Evolutionary conservation across 2,888 invertebrate species (phyloP), one percentile per base, ranked within the genome.

Genomic region (Cerastis leucographa): DNA sequence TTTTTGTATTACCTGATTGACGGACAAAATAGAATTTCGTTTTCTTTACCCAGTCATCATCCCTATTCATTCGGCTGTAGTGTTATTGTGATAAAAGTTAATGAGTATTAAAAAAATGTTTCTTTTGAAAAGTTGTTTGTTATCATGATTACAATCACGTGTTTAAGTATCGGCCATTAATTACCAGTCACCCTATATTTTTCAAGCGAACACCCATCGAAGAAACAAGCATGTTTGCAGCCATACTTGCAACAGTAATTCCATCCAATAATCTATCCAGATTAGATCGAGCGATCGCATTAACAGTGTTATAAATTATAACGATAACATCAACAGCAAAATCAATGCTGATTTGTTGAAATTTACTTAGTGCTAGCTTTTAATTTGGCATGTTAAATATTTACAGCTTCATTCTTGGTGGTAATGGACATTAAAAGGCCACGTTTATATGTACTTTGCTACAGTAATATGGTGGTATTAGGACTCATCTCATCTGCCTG

Each of bases 241-340:
- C 61, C 61, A 69, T 59, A 25, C 40, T 35, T 71, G n/a, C 54
- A 42, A 12, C 78, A 56, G 29, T 64, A 71, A 84, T 83, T 29
- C 54, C 64, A 64, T 65, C 69, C 65, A 74, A 81, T 76, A 77
- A 84, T 81, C 44, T 59, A 74, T 68, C 46, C n/a, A 74, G 86
- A 86, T 86, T 42, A 84, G 61, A 86, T 84, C 68, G 8, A 64
- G 56, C 59, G 70, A 73, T 72, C 67, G n/a, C 76, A 85, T 84
- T 86, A 85, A 84, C 86, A 64, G 49, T 65, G 71, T 65, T 62
- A 84, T 86, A 86, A 73, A 84, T 79, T 86, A 68, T 46, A 29
- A 49, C 19, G 85, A 85, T 85, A 84, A 49, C 81, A 85, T 85
- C 87, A 65, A 66, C 25, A 71, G 59, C 68, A 59, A 69, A 85